Evolutionary conservation across 2,888 invertebrate genomes (phyloP), one percentile per base, ranked within the genome.

Genomic region (Hydrotaea diabolus): DNA sequence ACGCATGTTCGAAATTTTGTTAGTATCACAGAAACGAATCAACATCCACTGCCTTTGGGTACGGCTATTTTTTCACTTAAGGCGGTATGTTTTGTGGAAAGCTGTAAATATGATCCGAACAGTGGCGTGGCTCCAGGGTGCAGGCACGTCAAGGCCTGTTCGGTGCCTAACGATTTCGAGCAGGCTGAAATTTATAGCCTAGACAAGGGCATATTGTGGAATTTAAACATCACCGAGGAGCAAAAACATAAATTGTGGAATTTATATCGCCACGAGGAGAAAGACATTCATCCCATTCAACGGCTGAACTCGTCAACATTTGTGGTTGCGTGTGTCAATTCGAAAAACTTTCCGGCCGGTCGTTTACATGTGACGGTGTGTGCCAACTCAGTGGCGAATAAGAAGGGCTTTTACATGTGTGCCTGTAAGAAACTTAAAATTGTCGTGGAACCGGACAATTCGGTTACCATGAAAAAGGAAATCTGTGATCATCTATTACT

Each of bases 1-100:
- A 94, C 95, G 0, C 95, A 96, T 83, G 94, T 95, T 77, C 93
- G 96, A 55, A 96, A 95, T 26, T 96, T 97, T 91, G 96, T 96
- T 0, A 95, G 95, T 85, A 89, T 92, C 91, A 87, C 93, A 90
- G 31, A 31, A 31, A 31, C 31, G 31, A 4, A 2, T 7, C 3
- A 2, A 31, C 31, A 2, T 7, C 3, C 31, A 31, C 31, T 7
- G 7, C 31, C 31, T 4, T 31, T 31, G 7, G 88, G 92, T 90
- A 17, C 43, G 19, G 86, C 86, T 0, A 91, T 90, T 59, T 89
- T 91, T 5, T 90, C 89, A 55, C 88, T 90, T 0, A 88, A 87
- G 49, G 87, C 53, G 2, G 57, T 77, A 11, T 85, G 85, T 49
- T 85, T 77, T 64, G 85, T 82, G 19, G 79, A 82, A 13, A 77